phyloP scores from a whole-genome alignment of 2,888 invertebrate species.

The Euclidia mi region DNA sequence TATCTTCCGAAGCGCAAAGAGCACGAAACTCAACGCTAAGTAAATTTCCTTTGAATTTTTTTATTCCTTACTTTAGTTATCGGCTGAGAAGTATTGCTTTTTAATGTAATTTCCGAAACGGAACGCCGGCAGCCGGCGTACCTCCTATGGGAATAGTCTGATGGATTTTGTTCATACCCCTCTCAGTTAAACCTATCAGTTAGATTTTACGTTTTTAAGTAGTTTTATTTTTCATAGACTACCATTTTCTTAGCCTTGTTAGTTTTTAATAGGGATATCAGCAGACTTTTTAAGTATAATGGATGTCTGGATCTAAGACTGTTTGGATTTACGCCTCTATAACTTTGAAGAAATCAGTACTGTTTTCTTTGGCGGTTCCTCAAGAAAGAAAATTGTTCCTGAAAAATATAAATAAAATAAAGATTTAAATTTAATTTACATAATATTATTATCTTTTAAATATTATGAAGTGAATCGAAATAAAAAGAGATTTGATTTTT shows the following conservation, averaged over 20 bases:
- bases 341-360: no score
- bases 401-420: no score
- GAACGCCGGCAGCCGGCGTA: conserved; percentile 68
- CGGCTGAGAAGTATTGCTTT: conserved; percentile 83
- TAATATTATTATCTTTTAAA: no score
- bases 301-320: no score
- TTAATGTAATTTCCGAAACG: conserved; percentile 88
- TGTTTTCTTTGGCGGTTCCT: no score
- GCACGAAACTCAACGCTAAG: conserved; percentile 38
- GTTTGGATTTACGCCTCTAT: no score
- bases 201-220: conserved; percentile 58
- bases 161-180: conserved; percentile 84
- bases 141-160: conserved; percentile 78
- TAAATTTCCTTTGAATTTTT: conserved; percentile 69
- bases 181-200: conserved; percentile 70
- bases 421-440: no score
- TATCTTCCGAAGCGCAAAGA: conserved; percentile 12
- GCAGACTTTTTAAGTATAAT: no score
- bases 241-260: conserved; percentile 9
- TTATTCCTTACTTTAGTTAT: conserved; percentile 74
- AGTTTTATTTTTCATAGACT: conserved; percentile 40
- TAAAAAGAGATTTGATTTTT: no score
- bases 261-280: conserved; percentile 8
- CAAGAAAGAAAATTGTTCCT: no score
- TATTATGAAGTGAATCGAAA: no score